phyloP scores from a whole-genome alignment of 2,888 invertebrate genomes.

The Lithophane leautieri region DNA sequence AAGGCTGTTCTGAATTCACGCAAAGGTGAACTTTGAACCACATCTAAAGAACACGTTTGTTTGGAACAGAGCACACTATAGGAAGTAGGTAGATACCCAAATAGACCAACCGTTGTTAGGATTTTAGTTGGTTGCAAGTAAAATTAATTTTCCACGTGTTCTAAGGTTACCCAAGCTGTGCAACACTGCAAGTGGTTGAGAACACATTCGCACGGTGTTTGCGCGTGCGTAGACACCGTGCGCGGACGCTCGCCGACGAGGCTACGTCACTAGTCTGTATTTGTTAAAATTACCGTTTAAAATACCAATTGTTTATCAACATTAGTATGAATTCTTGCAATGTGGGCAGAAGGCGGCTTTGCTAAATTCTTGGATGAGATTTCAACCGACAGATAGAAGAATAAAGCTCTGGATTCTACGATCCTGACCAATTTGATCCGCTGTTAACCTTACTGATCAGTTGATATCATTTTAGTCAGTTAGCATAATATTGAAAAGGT shows the following conservation, averaged over 20 bases:
- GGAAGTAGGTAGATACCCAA: not conserved
- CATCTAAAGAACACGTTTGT: conserved; percentile 9
- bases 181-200: conserved; percentile 55
- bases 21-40: conserved; percentile 11
- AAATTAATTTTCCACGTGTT: conserved; percentile 39
- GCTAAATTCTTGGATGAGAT: conserved; percentile 2
- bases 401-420: not conserved
- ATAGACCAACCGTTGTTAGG: not conserved
- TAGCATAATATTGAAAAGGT: not conserved
- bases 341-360: conserved; percentile 18
- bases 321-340: conserved; percentile 41
- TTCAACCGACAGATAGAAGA: not conserved
- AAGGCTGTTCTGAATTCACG: conserved; percentile 7
- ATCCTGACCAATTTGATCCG: not conserved
- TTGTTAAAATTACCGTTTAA: conserved; percentile 60
- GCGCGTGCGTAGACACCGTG: conserved; percentile 48
- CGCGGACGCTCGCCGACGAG: conserved; percentile 29
- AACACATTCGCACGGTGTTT: conserved; percentile 57
- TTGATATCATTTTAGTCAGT: not conserved
- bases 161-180: conserved; percentile 54
- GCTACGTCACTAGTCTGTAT: conserved; percentile 55
- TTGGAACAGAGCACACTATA: not conserved
- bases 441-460: not conserved
- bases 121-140: conserved; percentile 7
- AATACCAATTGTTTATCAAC: conserved; percentile 53